Evolutionary conservation across 2,888 invertebrate genomes (phyloP).

Genomic region (Drosophila setosimentum): DNA sequence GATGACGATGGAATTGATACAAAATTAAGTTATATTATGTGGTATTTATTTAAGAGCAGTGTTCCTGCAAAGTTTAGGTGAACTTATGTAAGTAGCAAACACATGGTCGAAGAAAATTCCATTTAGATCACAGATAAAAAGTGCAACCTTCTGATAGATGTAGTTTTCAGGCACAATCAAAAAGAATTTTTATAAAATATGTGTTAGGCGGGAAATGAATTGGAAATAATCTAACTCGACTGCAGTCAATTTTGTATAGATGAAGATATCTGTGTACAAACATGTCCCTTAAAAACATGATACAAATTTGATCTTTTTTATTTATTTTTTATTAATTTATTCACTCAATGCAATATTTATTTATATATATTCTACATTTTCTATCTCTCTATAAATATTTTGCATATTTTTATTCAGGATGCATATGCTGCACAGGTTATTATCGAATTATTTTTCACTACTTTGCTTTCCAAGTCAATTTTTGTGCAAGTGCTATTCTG

Average conservation of each 20-base stretch:
- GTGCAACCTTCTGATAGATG: not conserved
- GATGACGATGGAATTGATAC: constrained; percentile 8
- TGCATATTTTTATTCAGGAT: not conserved
- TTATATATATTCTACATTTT: not conserved
- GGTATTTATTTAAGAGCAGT: not conserved
- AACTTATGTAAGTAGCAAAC: not conserved
- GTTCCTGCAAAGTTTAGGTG: not conserved
- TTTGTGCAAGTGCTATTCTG: not conserved
- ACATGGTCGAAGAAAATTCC: not conserved
- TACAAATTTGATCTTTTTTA: not conserved
- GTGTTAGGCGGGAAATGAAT: not conserved
- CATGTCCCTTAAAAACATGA: not conserved
- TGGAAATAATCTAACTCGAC: accelerated
- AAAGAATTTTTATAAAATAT: not conserved
- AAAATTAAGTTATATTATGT: constrained; percentile 17
- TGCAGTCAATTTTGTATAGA: not conserved
- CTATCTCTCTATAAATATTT: not conserved
- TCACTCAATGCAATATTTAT: not conserved
- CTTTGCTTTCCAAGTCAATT: not conserved
- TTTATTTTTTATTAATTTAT: not conserved
- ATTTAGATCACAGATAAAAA: not conserved
- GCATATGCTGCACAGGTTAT: not conserved
- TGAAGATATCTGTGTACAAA: not conserved
- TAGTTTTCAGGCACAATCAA: not conserved
- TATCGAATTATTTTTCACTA: not conserved